A percentile compares a stretch with the other conserved stretches of the same genome.
phyloP scores from a whole-genome alignment of 2,888 invertebrate genomes.

The Aquatica leii region DNA sequence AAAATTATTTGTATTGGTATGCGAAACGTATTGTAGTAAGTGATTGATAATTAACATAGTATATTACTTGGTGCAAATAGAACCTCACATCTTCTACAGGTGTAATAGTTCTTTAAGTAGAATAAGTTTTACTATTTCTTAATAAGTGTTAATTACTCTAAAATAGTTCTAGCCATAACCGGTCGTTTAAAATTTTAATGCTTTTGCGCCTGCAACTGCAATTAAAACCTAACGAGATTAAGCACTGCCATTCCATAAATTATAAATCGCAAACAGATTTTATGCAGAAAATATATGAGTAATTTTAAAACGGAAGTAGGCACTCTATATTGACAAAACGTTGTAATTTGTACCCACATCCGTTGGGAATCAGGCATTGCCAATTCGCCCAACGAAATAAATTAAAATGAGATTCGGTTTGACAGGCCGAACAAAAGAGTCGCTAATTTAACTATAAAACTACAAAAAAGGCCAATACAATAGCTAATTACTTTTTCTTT shows the following conservation, averaged over 20 bases:
- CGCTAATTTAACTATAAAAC: conserved; percentile 18
- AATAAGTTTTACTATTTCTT: no score
- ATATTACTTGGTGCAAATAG: no score
- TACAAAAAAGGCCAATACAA: conserved; percentile 14
- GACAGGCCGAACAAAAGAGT: conserved; percentile 24
- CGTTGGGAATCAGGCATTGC: conserved; percentile 12
- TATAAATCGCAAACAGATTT: conserved; percentile 1
- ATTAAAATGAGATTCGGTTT: conserved; percentile 25
- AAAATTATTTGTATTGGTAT: no score
- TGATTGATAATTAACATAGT: no score
- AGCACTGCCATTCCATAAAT: neutral
- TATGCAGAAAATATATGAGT: neutral
- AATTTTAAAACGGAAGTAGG: conserved; percentile 6
- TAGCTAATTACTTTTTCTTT: neutral
- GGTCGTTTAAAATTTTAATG: no score
- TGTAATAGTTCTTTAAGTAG: no score
- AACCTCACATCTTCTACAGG: no score
- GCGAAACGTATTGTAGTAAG: no score
- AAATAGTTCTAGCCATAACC: no score
- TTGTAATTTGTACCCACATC: conserved; percentile 18
- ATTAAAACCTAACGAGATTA: no score
- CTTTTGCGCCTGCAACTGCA: no score
- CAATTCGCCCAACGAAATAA: conserved; percentile 25
- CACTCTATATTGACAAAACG: conserved; percentile 16
- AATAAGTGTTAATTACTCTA: no score